Evolutionary conservation across 2,113 vertebrate species (phyloP).

Genomic region (Clarias batrachus): DNA sequence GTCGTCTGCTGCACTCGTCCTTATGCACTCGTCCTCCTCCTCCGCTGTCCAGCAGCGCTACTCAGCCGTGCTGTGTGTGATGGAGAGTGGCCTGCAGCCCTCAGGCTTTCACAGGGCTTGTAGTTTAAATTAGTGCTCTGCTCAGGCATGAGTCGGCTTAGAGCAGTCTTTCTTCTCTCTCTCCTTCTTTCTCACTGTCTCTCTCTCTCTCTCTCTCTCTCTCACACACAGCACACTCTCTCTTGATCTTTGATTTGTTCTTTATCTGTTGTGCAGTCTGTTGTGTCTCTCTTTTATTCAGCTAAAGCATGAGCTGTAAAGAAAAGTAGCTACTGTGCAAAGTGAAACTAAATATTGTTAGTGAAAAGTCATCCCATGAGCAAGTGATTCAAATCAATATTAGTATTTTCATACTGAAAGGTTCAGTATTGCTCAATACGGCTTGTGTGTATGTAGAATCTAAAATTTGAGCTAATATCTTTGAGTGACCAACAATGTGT

Average conservation of each 20-base stretch:
- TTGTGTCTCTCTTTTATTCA: slow-evolving; percentile 12
- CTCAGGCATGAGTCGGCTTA: slow-evolving; percentile 34
- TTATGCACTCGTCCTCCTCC: slow-evolving; percentile 26
- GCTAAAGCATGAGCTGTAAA: neutral
- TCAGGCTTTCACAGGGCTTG: slow-evolving; percentile 48
- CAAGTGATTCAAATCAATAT: neutral
- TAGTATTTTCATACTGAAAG: neutral
- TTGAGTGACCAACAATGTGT: neutral
- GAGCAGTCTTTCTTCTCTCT: slow-evolving; percentile 21
- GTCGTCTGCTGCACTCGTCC: slow-evolving; percentile 25
- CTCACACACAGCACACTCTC: neutral
- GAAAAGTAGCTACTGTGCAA: neutral
- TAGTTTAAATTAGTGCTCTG: slow-evolving; percentile 48
- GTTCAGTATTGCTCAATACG: neutral
- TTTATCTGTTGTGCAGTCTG: slow-evolving; percentile 24
- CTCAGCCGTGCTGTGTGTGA: slow-evolving; percentile 16
- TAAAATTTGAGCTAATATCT: neutral
- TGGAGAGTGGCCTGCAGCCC: slow-evolving; percentile 43
- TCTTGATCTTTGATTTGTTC: slow-evolving; percentile 8
- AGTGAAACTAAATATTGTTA: slow-evolving; percentile 13
- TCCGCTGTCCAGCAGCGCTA: slow-evolving; percentile 23
- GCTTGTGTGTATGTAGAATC: neutral
- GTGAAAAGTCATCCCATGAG: neutral
- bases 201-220: slow-evolving; percentile 24
- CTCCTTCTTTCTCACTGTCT: slow-evolving; percentile 15